Evolutionary conservation across 2,113 vertebrate genomes (phyloP).

Genomic region (Dinomys branickii): DNA sequence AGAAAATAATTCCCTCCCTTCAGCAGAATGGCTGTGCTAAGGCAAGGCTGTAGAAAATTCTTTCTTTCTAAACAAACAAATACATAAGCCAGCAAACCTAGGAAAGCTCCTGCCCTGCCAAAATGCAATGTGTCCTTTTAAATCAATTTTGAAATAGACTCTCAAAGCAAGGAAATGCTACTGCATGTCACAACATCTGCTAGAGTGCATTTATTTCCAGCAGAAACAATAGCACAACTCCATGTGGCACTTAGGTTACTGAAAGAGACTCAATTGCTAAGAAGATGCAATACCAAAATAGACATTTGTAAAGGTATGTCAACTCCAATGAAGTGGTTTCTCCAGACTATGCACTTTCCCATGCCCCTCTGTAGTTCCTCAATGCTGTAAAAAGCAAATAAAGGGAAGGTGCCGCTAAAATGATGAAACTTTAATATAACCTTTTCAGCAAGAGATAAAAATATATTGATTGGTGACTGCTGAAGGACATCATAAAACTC

Average conservation of each 20-base stretch:
- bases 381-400: conserved; percentile 50
- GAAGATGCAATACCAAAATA: conserved; percentile 73
- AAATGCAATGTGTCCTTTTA: conserved; percentile 41
- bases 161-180: conserved; percentile 50
- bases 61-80: background rate
- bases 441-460: conserved; percentile 86
- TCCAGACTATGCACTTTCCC: conserved; percentile 67
- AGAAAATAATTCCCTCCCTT: conserved; percentile 9
- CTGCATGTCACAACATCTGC: conserved; percentile 52
- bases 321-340: conserved; percentile 67
- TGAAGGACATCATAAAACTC: conserved; percentile 85
- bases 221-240: conserved; percentile 70
- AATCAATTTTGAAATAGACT: conserved; percentile 72
- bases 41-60: background rate
- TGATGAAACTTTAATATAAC: conserved; percentile 84
- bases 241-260: conserved; percentile 72
- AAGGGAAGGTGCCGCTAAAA: conserved; percentile 73
- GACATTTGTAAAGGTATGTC: conserved; percentile 77
- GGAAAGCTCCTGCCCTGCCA: background rate
- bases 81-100: background rate
- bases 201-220: conserved; percentile 74
- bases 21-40: background rate
- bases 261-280: conserved; percentile 74
- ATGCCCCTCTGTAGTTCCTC: conserved; percentile 63
- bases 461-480: conserved; percentile 88